Evolutionary conservation across 2,113 vertebrate species (phyloP).

Genomic region (Chaetodon auriga): DNA sequence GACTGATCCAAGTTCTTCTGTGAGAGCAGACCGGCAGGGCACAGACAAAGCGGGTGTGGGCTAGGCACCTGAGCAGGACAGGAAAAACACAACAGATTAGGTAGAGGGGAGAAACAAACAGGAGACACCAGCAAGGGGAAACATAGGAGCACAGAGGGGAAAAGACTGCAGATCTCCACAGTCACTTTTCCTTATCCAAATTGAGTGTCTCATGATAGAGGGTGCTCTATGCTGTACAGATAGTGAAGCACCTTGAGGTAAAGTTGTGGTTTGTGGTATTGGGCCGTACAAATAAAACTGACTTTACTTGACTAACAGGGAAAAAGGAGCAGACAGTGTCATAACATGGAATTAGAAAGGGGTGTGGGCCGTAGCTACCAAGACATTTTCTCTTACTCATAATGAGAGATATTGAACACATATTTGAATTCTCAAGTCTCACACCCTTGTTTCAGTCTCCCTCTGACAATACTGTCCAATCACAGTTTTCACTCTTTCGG

Average conservation of each 20-base stretch:
- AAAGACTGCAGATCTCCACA: no score
- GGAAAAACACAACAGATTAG: no score
- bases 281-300: no score
- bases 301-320: background rate
- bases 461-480: background rate
- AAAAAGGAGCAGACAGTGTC: background rate
- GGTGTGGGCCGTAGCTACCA: background rate
- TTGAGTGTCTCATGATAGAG: background rate
- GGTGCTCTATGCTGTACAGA: background rate
- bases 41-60: no score
- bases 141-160: no score
- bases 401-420: slow-evolving; percentile 17
- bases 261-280: no score
- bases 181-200: background rate
- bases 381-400: slow-evolving; percentile 24
- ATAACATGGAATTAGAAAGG: background rate
- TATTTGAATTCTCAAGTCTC: slow-evolving; percentile 10
- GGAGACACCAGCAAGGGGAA: no score
- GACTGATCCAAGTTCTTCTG: no score
- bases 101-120: no score
- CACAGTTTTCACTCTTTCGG: background rate
- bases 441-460: background rate
- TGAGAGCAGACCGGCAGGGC: no score
- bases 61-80: no score
- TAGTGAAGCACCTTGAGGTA: no score